Base-by-base conservation (phyloP, 2,888 invertebrate species). In the Drosophila fulvimacula region DNA sequence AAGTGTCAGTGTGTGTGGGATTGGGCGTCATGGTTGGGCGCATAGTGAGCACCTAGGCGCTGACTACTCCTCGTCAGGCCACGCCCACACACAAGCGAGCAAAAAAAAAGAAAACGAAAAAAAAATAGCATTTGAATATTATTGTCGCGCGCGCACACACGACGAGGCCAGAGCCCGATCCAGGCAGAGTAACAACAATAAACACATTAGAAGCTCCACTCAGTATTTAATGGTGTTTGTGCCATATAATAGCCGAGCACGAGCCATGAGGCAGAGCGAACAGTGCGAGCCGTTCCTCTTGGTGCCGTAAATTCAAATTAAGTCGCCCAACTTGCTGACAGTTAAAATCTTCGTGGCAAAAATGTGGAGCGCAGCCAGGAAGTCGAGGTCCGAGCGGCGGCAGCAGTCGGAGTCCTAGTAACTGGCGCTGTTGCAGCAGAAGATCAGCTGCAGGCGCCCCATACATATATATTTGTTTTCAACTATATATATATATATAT, bases 241-340 rank as follows among this genome's bases (percentile, higher is more conserved):
- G 81, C 58, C 58, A 82, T 84, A 88, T 84, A 84, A 84, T 85
- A 82, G 84, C 71, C 81, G 49, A 78, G 56, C 56, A 64, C 60
- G 75, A 67, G 66, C 60, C 32, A 44, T 5, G 27, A 65, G 42
- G 13, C 44, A 42, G 51, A 51, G 59, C 59, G 57, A 24, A n/a
- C 46, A 30, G 46, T 48, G 46, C 46, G 46, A 67, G 79, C 65
- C 69, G 71, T 81, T 79, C 85, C 81, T 87, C 81, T 56, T 69
- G 81, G 83, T 73, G 75, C 88, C 83, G 85, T 85, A 85, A 85
- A 85, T 85, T 85, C 86, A 85, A 85, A 85, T 85, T 85, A 85
- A 85, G 85, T 88, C 88, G 83, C 88, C 85, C 86, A 85, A 85
- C 71, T 85, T 85, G 88, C 88, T 85, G 85, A 85, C 85, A 85